These are phyloP conservation scores for Semotilus atromaculatus DNA, from an alignment of 2,797 vertebrate genomes.

Conservation along the genomic window DNA sequence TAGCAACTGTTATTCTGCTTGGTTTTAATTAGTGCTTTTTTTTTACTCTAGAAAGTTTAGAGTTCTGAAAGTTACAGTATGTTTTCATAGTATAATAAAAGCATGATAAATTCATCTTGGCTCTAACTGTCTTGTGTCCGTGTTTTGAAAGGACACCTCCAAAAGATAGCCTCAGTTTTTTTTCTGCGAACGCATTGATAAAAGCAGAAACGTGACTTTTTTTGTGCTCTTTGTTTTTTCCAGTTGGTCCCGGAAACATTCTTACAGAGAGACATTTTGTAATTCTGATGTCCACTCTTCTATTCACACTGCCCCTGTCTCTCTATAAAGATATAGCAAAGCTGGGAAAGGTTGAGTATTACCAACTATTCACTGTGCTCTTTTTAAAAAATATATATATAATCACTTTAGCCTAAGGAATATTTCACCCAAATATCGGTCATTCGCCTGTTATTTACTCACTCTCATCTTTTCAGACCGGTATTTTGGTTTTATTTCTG, in stretches of 20 bases:
- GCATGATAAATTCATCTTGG: too few relatives aligned
- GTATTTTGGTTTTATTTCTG: not conserved
- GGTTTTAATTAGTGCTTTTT: not conserved
- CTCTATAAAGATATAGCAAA: slow-evolving; percentile 88
- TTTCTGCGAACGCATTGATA: not conserved
- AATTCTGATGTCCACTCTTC: slow-evolving; percentile 84
- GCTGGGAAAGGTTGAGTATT: slow-evolving; percentile 87
- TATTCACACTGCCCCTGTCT: slow-evolving; percentile 89
- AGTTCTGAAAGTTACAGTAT: not conserved
- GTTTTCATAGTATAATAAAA: not conserved
- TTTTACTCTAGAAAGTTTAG: not conserved
- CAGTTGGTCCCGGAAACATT: slow-evolving; percentile 84
- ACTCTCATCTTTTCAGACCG: not conserved
- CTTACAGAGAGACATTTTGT: slow-evolving; percentile 87
- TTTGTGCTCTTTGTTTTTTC: slow-evolving; percentile 49
- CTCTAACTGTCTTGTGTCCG: not conserved
- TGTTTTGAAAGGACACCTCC: not conserved
- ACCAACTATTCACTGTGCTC: not conserved
- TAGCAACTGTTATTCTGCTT: not conserved
- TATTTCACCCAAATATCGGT: not conserved
- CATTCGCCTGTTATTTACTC: not conserved
- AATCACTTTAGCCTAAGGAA: not conserved
- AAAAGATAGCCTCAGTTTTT: not conserved
- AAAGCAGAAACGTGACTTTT: not conserved
- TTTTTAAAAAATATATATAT: not conserved